phyloP scores from a whole-genome alignment of 1,140 invertebrate genomes.

The Temnothorax curvispinosus region DNA sequence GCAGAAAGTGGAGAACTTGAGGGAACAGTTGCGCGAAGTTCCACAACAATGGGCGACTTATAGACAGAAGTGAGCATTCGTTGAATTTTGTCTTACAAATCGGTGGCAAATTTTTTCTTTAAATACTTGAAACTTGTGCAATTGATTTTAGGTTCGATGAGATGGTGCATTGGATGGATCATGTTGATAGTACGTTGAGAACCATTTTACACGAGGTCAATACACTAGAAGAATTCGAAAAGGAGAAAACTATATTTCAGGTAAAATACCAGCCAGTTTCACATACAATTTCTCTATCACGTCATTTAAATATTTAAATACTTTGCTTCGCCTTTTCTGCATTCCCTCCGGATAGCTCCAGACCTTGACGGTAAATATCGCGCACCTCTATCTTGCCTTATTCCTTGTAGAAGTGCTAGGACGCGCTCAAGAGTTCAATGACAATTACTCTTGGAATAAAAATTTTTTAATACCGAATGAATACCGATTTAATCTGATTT shows the following conservation, averaged over 20 bases:
- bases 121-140: neutral
- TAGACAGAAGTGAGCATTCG: slow-evolving; percentile 88
- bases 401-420: neutral
- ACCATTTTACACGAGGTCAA: slow-evolving; percentile 94
- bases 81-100: neutral
- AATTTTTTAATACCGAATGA: neutral
- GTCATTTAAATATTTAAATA: slow-evolving; percentile 7
- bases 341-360: slow-evolving; percentile 75
- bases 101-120: neutral
- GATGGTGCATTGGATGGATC: slow-evolving; percentile 96
- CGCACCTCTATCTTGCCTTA: neutral
- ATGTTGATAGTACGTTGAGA: slow-evolving; percentile 93
- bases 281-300: neutral
- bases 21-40: slow-evolving; percentile 93
- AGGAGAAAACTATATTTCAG: slow-evolving; percentile 95
- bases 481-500: neutral
- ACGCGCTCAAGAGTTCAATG: neutral
- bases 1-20: slow-evolving; percentile 90
- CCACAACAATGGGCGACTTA: slow-evolving; percentile 96
- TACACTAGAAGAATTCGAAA: slow-evolving; percentile 95
- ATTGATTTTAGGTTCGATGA: slow-evolving; percentile 88
- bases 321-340: slow-evolving; percentile 28
- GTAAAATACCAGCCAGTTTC: slow-evolving; percentile 85
- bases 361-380: slow-evolving; percentile 79
- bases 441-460: neutral